Base-by-base conservation (phyloP, 1,140 invertebrate genomes). In the Dendroctonus ponderosae region DNA sequence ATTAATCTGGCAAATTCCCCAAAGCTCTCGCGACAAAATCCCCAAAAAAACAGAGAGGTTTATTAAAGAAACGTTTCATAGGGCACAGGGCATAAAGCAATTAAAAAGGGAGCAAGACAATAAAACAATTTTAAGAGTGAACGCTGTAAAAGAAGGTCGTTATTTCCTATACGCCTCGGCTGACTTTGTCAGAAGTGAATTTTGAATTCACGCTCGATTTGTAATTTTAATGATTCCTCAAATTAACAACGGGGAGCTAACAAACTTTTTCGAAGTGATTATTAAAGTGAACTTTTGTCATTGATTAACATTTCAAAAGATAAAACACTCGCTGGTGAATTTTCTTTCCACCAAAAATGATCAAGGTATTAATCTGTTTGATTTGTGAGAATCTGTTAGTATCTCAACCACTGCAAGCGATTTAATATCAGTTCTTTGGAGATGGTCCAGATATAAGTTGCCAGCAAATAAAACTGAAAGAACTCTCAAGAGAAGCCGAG, bases 101-200 rank as follows among this genome's bases (percentile, higher is more conserved):
- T 62, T 62, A 62, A 41, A 59, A 62, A 51, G 58, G 58, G 58
- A 60, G 54, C n/a, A 49, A 42, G 59, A 52, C 59, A 62, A 51
- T 62, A 62, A 62, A 62, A 62, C 49, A 62, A 62, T 51, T 62
- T 62, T 62, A 11, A 42, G 57, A 59, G 43, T 48, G 57, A 59
- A 37, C 38, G 57, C 48, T 48, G n/a, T 59, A 26, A 59, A 59
- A 46, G 8, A 15, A 48, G 43, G 43, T 59, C 57, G 57, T 59
- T 59, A 59, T 59, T 59, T 59, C 48, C 12, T 12, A 51, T 48
- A 48, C 14, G 46, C 46, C 1, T 48, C 46, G 46, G 46, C 46
- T 11, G 46, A 48, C 11, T n/a, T 48, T 5, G 37, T n/a, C 41
- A 59, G 11, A 37, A 11, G 14, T 12, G 46, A 14, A 14, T n/a